Evolutionary conservation across 2,113 vertebrate species (phyloP).

Genomic region (Corapipo altera): DNA sequence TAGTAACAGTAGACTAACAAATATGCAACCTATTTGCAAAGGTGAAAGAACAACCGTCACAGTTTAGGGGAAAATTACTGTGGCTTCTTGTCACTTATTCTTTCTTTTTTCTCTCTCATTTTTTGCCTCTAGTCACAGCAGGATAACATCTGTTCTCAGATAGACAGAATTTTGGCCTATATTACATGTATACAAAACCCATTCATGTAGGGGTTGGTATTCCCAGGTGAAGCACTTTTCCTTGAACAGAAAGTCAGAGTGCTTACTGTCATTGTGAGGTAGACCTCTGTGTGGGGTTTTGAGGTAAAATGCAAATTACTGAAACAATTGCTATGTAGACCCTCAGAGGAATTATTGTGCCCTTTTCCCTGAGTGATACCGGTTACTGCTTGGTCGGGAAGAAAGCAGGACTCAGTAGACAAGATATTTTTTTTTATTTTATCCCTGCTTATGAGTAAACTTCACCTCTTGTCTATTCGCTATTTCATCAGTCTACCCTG

Average conservation of each 20-base stretch:
- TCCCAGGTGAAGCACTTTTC: background rate
- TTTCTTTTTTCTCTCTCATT: background rate
- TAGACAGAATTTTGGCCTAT: background rate
- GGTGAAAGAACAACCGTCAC: slow-evolving; percentile 14
- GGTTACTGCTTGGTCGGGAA: background rate
- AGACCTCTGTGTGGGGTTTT: background rate
- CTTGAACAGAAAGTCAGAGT: background rate
- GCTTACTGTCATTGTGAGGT: background rate
- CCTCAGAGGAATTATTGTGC: background rate
- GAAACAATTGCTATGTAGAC: background rate
- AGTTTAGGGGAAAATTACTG: background rate
- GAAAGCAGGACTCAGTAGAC: background rate
- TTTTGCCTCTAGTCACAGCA: background rate
- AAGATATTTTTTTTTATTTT: background rate
- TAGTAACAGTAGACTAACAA: background rate
- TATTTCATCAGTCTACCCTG: background rate
- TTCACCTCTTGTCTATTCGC: background rate
- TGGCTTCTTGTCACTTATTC: background rate
- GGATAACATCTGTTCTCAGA: background rate
- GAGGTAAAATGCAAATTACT: background rate
- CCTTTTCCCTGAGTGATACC: background rate
- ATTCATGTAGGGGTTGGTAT: background rate
- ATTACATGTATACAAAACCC: background rate
- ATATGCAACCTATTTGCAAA: slow-evolving; percentile 17
- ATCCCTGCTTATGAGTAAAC: background rate